Conservation (phyloP, 1,140 invertebrate species). For the Pogonomyrmex californicus region DNA sequence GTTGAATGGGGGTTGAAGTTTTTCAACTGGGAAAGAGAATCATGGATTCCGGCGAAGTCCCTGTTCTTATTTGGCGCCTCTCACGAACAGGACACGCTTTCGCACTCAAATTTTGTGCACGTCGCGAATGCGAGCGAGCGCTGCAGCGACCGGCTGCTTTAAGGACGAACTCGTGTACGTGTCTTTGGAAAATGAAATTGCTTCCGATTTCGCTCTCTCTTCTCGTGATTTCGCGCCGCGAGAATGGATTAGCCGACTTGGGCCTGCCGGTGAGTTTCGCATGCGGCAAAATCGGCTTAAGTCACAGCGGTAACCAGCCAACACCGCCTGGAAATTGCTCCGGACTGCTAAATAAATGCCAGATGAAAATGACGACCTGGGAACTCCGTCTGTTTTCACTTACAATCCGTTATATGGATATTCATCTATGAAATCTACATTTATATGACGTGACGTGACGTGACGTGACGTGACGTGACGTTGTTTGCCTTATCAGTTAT, state of each 20-base stretch:
- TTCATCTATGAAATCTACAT: constrained; percentile 34
- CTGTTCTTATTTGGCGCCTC: constrained; percentile 52
- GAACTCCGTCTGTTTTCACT: constrained; percentile 1
- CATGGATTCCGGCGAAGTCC: constrained; percentile 18
- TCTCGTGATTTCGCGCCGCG: constrained; percentile 40
- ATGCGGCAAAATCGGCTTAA: constrained; percentile 58
- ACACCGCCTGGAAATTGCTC: constrained; percentile 29
- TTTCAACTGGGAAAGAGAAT: constrained; percentile 7
- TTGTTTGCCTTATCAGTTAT: constrained; percentile 36
- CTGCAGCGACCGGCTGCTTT: constrained; percentile 22
- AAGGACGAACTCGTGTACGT: constrained; percentile 61
- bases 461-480: no score
- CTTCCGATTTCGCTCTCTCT: constrained; percentile 59
- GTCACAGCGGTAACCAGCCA: background rate
- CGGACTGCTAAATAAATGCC: constrained; percentile 37
- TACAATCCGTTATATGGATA: constrained; percentile 38
- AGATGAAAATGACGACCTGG: constrained; percentile 35
- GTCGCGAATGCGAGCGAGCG: constrained; percentile 22
- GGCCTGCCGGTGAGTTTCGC: constrained; percentile 44
- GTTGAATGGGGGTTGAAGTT: constrained; percentile 18
- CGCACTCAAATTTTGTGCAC: constrained; percentile 55
- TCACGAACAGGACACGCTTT: constrained; percentile 50
- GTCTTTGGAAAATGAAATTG: constrained; percentile 65
- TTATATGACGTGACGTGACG: background rate
- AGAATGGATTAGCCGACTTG: constrained; percentile 41